phyloP scores from a whole-genome alignment of 2,113 vertebrate genomes.

The Mormyrus lacerda region DNA sequence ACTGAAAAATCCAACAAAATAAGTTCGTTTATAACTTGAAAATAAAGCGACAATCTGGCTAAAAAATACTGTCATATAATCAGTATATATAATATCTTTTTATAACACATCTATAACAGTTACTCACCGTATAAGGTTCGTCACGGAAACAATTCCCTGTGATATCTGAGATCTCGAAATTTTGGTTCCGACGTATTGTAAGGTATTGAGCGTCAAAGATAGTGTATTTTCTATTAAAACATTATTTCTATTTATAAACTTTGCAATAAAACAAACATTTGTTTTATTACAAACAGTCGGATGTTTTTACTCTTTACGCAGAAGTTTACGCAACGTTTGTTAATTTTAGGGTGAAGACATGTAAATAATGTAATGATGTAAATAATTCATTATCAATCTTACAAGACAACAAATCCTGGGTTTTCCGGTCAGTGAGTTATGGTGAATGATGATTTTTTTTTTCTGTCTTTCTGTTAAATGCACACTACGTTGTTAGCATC shows the following conservation, averaged over 20 bases:
- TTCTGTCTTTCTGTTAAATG: neutral
- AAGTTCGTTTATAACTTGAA: neutral
- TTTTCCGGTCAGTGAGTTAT: neutral
- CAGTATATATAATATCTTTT: neutral
- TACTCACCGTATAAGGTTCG: neutral
- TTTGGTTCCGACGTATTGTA: slow-evolving; percentile 3
- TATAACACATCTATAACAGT: neutral
- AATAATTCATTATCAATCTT: neutral
- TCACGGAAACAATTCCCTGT: neutral
- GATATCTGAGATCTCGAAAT: neutral
- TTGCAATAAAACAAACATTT: neutral
- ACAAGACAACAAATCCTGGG: neutral
- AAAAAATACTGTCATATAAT: neutral
- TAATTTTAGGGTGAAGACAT: neutral
- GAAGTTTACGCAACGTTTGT: neutral
- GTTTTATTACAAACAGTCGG: neutral
- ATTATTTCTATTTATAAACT: neutral
- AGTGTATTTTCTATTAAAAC: neutral
- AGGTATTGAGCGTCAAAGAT: neutral
- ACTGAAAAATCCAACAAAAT: neutral
- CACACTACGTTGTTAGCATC: neutral
- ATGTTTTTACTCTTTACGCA: neutral
- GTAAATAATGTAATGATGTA: neutral
- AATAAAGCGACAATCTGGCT: neutral
- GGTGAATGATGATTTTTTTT: neutral